Base-by-base conservation (phyloP, 2,797 vertebrate genomes). In the Ambastaia sidthimunki region DNA sequence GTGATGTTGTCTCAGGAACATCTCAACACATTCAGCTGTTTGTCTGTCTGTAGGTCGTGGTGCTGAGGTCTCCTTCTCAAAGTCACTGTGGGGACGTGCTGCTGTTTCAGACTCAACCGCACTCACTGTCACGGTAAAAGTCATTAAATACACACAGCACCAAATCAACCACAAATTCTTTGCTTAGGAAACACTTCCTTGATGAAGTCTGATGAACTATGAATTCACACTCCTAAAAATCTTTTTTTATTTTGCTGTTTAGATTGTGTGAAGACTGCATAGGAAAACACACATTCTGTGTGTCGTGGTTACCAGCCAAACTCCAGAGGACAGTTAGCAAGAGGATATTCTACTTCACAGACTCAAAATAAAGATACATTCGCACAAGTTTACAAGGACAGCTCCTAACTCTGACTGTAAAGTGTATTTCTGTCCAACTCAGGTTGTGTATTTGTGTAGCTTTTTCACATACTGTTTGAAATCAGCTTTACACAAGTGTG, bases 21-120 rank as follows among this genome's bases (percentile, higher is more conserved):
- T 31, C 31, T 31, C 31, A 31, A 31, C 31, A 62, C 57, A 13
- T 47, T 19, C 11, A 68, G 47, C 9, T 6, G 15, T 65, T 7
- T 80, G 0, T 81, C 10, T 79, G 48, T 77, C 0, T 4, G 23
- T 82, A 94, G 94, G 81, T 94, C 76, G 74, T 87, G 7, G 63
- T 93, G 41, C 82, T 94, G 55, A 89, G 89, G 66, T 81, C 86
- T 68, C 92, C 91, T 0, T 84, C 88, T 0, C 82, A 90, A 28
- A 71, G 87, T 67, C 93, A 95, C 89, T 97, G 96, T 93, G 94
- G 93, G 76, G 96, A 98, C 81, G 90, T 98, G 86, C 52, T 99
- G 76, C 90, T 98, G 86, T 97, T 98, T 86, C 97, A 97, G 90
- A 97, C 93, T 3, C 95, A 97, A 23, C 97, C 97, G 0, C 96